Evolutionary conservation across 2,113 vertebrate species (phyloP).

Genomic region (Blennius ocellaris): DNA sequence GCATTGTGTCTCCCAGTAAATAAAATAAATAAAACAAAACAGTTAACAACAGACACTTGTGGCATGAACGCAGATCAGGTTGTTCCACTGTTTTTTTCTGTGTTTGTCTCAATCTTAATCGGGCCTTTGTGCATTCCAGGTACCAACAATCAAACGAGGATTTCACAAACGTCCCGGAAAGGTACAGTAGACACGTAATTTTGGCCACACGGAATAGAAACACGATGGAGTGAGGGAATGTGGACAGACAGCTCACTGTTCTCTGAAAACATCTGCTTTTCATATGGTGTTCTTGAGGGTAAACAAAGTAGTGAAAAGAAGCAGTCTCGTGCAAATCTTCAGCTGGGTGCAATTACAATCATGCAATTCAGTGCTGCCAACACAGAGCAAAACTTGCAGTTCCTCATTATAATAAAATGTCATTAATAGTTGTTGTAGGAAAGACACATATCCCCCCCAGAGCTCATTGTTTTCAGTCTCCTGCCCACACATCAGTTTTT

Average conservation of each 20-base stretch:
- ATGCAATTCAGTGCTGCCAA: conserved; percentile 42
- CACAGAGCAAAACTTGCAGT: conserved; percentile 6
- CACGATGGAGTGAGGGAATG: conserved; percentile 49
- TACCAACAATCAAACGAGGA: conserved; percentile 52
- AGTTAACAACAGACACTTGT: conserved; percentile 16
- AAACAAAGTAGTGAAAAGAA: conserved; percentile 49
- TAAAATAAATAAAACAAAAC: conserved; percentile 36
- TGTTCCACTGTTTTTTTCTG: background rate
- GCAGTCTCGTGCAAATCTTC: conserved; percentile 25
- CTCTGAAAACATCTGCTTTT: conserved; percentile 74
- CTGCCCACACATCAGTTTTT: conserved; percentile 4
- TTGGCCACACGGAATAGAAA: conserved; percentile 34
- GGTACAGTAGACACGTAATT: conserved; percentile 85
- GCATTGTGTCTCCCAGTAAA: conserved; percentile 8
- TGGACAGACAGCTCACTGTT: conserved; percentile 48
- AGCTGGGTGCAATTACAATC: conserved; percentile 65
- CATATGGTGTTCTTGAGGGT: conserved; percentile 65
- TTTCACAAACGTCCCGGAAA: conserved; percentile 94
- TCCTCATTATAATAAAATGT: conserved; percentile 35
- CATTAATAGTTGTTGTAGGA: conserved; percentile 11
- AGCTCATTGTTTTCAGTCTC: conserved; percentile 4
- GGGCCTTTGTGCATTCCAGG: conserved; percentile 66
- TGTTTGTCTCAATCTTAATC: conserved; percentile 12
- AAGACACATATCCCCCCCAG: background rate
- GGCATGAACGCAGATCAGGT: conserved; percentile 8